Base-by-base conservation (phyloP, 2,113 vertebrate genomes). In the Syngnathus typhle region DNA sequence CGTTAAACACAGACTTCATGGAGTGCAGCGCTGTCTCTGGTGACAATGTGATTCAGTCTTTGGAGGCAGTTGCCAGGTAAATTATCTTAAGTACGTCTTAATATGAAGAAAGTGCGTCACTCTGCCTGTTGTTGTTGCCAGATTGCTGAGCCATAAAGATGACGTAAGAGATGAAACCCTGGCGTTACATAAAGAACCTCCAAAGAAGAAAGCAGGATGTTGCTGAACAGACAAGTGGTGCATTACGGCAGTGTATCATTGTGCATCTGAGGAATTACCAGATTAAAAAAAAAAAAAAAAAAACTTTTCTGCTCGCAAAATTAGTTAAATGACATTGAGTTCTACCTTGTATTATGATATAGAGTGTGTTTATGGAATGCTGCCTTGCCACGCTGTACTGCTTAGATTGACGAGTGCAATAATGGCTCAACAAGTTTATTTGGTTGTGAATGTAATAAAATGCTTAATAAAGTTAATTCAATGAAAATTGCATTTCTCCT, bases 21-120 rank as follows among this genome's bases (percentile, higher is more conserved):
- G 96, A 99, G 82, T 98, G 95, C 80, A 98, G 96, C 0, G 95
- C 93, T 51, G 90, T 89, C 61, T 93, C 94, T 0, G 95, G 95
- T 9, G 89, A 94, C 78, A 96, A 98, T 0, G 89, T 98, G 74
- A 75, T 77, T 0, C 85, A 93, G 67, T 89, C 91, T 61, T 68
- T 98, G 85, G 82, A 90, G 81, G 87, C 70, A 55, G 78, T 99
- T 37, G 86, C 89, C 79, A 92, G 95, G 96, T 98, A 91, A 93
- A 11, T 10, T 38, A 21, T 55, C 15, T 2, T 51, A 27, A 54
- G 9, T 11, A 41, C 38, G 21, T 65, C 12, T 38, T 51, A 32
- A 68, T 19, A 12, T 23, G 23, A 2, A 46, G 4, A 6, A 15
- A 36, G 55, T 58, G 55, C 6, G 12, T 4, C 11, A 8, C 8